These are phyloP conservation scores for Dolichoris vasculosae DNA, from an alignment of 1,140 invertebrate genomes.

Conservation along the genomic window DNA sequence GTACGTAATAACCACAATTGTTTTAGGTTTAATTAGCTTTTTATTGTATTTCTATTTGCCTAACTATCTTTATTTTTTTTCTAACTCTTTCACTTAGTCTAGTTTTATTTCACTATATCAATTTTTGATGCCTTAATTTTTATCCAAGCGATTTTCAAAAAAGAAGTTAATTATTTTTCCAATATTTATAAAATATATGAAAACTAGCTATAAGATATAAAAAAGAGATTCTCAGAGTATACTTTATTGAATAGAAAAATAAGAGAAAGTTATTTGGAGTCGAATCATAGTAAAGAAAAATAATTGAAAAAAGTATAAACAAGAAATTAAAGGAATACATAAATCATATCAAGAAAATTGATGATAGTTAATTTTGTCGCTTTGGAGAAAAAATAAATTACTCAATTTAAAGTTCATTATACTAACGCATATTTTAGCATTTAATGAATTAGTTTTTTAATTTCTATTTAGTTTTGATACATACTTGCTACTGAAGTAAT, in stretches of 20 bases:
- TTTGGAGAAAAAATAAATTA: slow-evolving; percentile 27
- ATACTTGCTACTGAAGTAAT: not conserved
- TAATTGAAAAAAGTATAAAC: not conserved
- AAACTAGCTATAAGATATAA: slow-evolving; percentile 1
- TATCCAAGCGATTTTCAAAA: not conserved
- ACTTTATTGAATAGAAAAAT: not conserved
- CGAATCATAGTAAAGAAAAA: not conserved
- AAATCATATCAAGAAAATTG: slow-evolving; percentile 38
- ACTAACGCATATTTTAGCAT: not conserved
- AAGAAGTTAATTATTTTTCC: not conserved
- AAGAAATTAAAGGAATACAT: slow-evolving; percentile 7
- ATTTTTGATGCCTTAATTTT: not conserved
- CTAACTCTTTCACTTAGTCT: not conserved
- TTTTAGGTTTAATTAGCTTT: not conserved
- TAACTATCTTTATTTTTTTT: not conserved
- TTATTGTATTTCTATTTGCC: not conserved
- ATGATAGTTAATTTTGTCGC: slow-evolving; percentile 39
- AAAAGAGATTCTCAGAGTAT: not conserved
- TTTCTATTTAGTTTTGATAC: not conserved
- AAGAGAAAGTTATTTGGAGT: not conserved
- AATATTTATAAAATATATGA: not conserved
- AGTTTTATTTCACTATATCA: not conserved
- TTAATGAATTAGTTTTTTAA: not conserved
- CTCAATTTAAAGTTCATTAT: not conserved
- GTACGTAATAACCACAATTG: too few relatives aligned